Conservation (phyloP, 2,797 vertebrate species). For the Bryconaethiops microstoma region DNA sequence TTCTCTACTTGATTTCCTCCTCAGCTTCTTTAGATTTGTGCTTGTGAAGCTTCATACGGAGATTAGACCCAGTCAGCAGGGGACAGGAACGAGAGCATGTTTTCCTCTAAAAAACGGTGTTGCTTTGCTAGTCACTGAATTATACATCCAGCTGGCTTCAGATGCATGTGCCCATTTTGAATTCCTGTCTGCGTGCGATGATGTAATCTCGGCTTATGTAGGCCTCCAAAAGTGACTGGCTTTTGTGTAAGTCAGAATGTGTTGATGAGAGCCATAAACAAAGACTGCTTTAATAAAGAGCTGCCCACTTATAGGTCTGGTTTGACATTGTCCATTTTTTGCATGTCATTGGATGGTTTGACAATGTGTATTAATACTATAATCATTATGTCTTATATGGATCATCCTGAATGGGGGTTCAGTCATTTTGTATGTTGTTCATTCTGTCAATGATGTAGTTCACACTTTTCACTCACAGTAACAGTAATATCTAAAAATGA, state of each 20-base stretch:
- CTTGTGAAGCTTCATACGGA: slow-evolving; percentile 23
- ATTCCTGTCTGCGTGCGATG: slow-evolving; percentile 26
- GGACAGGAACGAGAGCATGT: slow-evolving; percentile 26
- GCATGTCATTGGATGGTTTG: too few relatives aligned
- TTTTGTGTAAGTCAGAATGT: not conserved
- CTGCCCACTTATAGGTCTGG: not conserved
- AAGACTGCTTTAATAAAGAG: not conserved
- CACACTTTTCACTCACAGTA: not conserved
- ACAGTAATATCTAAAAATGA: not conserved
- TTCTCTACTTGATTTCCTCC: not conserved
- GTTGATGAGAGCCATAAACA: not conserved
- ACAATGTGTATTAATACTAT: too few relatives aligned
- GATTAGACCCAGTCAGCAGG: slow-evolving; percentile 32
- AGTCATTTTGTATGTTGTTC: too few relatives aligned
- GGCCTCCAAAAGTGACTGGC: not conserved
- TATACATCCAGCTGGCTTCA: slow-evolving; percentile 45
- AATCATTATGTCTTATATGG: not conserved
- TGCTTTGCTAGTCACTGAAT: slow-evolving; percentile 41
- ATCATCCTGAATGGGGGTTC: not conserved
- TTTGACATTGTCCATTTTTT: not conserved
- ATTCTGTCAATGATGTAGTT: not conserved
- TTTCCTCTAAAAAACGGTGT: slow-evolving; percentile 35
- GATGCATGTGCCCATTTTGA: slow-evolving; percentile 36
- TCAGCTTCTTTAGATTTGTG: slow-evolving; percentile 13
- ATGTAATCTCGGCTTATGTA: slow-evolving; percentile 13